Base-by-base conservation (phyloP, 2,797 vertebrate species). In the Sarcoramphus papa region DNA sequence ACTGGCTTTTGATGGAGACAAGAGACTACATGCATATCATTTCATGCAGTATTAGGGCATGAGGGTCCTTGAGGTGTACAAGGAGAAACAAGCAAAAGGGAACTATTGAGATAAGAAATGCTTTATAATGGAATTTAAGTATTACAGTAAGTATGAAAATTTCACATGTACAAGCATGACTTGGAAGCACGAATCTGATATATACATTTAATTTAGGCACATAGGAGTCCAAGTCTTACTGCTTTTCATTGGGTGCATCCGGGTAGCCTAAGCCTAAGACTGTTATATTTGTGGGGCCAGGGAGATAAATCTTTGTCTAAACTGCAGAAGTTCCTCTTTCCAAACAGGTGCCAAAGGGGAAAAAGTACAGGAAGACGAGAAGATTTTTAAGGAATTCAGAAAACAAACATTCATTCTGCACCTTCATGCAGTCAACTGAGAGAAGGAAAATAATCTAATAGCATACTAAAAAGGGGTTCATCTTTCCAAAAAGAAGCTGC, bases 401-500 rank as follows among this genome's bases (percentile, higher is more conserved):
- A 94, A 88, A 56, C 59, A 90, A 97, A 76, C 23, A 79, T 76
- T 91, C 68, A 81, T 87, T 80, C 83, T 95, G 21, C 56, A 94
- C 28, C 85, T 94, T 95, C 75, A 64, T 85, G 62, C 68, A 90
- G 88, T 68, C 56, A 91, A 78, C 56, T 56, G 75, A 93, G 73
- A 93, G 60, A 96, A 94, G n/a, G 48, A 96, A 97, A 97, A 92
- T 94, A 97, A 96, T 96, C 90, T 87, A 94, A 93, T 37, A 41
- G 62, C 40, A 51, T 51, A 47, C 85, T 96, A 91, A 91, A 89
- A 92, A 85, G 72, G 37, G 88, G 40, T 40, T 97, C 90, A 87
- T 95, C 93, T 96, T 96, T 96, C 96, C 85, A 95, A 95, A 94
- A 95, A 96, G 93, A 94, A 96, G 92, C 86, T 95, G 74, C 68